Base-by-base conservation (phyloP, 2,888 invertebrate genomes). In the Ophonus ardosiacus region DNA sequence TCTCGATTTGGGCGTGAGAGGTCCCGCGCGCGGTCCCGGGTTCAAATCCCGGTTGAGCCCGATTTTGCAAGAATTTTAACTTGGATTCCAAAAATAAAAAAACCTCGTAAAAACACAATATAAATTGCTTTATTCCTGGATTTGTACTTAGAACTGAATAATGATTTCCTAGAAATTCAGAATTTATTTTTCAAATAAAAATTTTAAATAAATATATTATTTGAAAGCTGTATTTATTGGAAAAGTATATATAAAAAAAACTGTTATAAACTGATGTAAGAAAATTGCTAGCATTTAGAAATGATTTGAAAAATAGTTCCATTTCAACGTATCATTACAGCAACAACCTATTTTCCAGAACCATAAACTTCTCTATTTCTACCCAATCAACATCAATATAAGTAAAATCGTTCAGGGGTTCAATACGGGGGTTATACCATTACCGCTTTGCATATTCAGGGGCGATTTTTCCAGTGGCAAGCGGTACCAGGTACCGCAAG, bases 1-100 rank as follows among this genome's bases (percentile, higher is more conserved):
- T 91, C 90, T 91, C 91, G 91, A 91, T 91, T 91, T 90, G 91
- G 91, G 91, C 91, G 91, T 91, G 91, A 91, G 91, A 91, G 91
- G 91, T 91, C 91, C 91, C 91, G 91, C 91, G 91, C 91, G 91
- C 91, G 91, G 91, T 91, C 91, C 91, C 91, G 91, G 90, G 90
- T 91, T 91, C 91, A 91, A 91, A 91, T 91, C 91, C 91, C 91
- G 91, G 91, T 89, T 91, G 91, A 91, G 91, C 90, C 90, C 90
- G 15, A n/a, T 68, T 68, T 68, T 68, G 6, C 56, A 15, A 59
- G 31, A 31, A 31, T 31, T 31, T 31, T 31, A 6, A 4, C 6
- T 24, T 24, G 24, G 31, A 4, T 5, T 1, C 31, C 5, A 5
- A 5, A 31, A 6, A 5, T 31, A 31, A 31, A 31, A 31, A 31